These are phyloP conservation scores for Gallinago nigripennis DNA, from an alignment of 2,797 vertebrate species.

Conservation along the genomic window DNA sequence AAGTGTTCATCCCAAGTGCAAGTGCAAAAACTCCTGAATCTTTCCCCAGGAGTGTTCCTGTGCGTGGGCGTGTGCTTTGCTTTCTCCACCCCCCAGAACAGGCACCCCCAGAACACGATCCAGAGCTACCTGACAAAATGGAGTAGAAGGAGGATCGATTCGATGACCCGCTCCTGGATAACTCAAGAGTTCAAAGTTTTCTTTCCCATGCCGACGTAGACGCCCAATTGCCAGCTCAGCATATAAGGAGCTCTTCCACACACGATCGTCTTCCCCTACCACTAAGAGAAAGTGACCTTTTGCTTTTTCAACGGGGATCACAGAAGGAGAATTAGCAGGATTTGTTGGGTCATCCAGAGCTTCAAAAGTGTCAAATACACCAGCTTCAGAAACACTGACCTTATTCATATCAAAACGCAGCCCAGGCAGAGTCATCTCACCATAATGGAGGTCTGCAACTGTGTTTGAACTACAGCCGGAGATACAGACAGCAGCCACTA, in stretches of 20 bases:
- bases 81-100: conserved; percentile 78
- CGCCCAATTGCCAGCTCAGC: conserved; percentile 64
- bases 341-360: conserved; percentile 68
- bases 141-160: conserved; percentile 83
- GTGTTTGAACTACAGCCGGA: conserved; percentile 74
- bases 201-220: conserved; percentile 62
- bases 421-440: conserved; percentile 64
- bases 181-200: conserved; percentile 71
- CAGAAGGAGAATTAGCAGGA: conserved; percentile 59
- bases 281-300: conserved; percentile 72
- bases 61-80: conserved; percentile 78
- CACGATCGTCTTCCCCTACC: conserved; percentile 70
- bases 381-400: conserved; percentile 59
- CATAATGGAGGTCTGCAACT: conserved; percentile 65
- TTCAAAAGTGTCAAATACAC: conserved; percentile 72
- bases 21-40: conserved; percentile 80
- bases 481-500: conserved; percentile 71
- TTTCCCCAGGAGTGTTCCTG: conserved; percentile 86
- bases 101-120: conserved; percentile 73
- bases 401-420: conserved; percentile 66
- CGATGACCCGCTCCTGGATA: conserved; percentile 85
- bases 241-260: conserved; percentile 76
- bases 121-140: conserved; percentile 66
- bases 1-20: conserved; percentile 61
- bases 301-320: conserved; percentile 74